Evolutionary conservation across 2,797 vertebrate genomes (phyloP).

Genomic region (Lutjanus campechanus): DNA sequence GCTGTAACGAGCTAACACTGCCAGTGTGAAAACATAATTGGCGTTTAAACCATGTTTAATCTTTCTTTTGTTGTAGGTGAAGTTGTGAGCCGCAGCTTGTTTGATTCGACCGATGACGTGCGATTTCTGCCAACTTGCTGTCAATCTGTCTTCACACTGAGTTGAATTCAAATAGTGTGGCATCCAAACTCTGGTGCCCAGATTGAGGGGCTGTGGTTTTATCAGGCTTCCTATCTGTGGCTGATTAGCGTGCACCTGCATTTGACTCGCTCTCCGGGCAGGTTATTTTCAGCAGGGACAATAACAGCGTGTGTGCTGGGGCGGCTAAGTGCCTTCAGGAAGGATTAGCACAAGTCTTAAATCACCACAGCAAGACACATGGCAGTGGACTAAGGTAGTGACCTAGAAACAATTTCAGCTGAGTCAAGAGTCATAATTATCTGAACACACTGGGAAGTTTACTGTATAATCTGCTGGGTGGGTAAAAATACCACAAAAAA

Average conservation of each 20-base stretch:
- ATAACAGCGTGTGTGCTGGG: slow-evolving; percentile 22
- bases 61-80: background rate
- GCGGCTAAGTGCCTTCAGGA: slow-evolving; percentile 54
- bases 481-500: background rate
- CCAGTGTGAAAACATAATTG: background rate
- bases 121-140: background rate
- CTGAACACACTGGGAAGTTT: background rate
- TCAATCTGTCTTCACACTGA: background rate
- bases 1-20: slow-evolving; percentile 1
- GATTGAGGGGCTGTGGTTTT: background rate
- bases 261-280: slow-evolving; percentile 26
- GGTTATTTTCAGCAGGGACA: slow-evolving; percentile 66
- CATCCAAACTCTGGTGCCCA: slow-evolving; percentile 3
- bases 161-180: background rate
- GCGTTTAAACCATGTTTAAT: background rate
- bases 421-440: slow-evolving; percentile 46
- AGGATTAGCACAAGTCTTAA: slow-evolving; percentile 65
- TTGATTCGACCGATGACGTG: background rate
- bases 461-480: background rate
- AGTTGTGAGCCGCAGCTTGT: background rate
- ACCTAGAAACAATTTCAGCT: slow-evolving; percentile 37
- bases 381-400: slow-evolving; percentile 33
- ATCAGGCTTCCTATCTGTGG: slow-evolving; percentile 9
- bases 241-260: slow-evolving; percentile 37
- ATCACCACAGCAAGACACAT: slow-evolving; percentile 50